Evolutionary conservation across 2,888 invertebrate species (phyloP).

Genomic region (Rhyacophila evoluta): DNA sequence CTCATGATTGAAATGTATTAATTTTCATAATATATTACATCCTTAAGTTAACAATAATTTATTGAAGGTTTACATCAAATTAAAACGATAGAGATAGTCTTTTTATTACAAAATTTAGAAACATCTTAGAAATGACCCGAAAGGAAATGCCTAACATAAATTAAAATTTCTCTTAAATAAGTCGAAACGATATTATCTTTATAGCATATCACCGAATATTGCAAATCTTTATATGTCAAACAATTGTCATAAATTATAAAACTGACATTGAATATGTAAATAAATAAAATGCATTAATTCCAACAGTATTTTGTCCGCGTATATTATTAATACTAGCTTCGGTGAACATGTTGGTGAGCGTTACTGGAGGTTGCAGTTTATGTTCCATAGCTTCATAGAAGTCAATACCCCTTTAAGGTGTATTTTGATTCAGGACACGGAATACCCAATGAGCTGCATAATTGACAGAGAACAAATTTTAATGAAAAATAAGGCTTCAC

Average conservation of each 20-base stretch:
- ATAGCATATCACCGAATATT: conserved; percentile 3
- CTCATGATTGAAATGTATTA: background rate
- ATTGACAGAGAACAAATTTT: too few species aligned
- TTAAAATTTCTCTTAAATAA: background rate
- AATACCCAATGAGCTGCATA: too few species aligned
- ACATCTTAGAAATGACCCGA: conserved; percentile 1
- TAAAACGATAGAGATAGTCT: background rate
- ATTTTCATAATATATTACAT: conserved; percentile 10
- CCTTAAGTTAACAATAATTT: background rate
- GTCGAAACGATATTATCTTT: background rate
- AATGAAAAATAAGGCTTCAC: too few species aligned
- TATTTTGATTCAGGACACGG: too few species aligned
- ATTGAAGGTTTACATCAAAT: conserved; percentile 10
- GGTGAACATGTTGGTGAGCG: too few species aligned
- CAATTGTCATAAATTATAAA: background rate
- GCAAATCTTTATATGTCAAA: conserved; percentile 4
- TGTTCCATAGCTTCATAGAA: too few species aligned
- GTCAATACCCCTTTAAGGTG: too few species aligned
- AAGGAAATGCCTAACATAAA: background rate
- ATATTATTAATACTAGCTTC: too few species aligned
- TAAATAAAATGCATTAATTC: background rate
- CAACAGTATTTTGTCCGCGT: too few species aligned
- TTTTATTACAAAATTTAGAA: conserved; percentile 14
- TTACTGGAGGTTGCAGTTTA: too few species aligned
- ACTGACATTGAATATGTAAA: background rate